These are phyloP conservation scores for Neosilurus hyrtlii DNA, from an alignment of 2,797 vertebrate genomes.

Conservation along the genomic window DNA sequence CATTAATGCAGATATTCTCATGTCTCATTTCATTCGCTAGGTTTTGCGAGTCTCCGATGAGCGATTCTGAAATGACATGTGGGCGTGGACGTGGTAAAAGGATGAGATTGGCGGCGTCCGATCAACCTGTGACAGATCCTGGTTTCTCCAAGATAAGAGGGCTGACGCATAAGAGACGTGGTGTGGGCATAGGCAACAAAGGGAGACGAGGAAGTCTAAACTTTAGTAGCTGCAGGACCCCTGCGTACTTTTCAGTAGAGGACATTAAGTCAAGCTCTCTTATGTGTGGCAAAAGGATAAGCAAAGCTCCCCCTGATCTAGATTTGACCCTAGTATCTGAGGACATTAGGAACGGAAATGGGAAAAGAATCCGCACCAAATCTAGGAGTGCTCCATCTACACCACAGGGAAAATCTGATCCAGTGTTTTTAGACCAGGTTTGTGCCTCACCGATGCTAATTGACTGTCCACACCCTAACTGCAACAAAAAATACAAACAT, in stretches of 20 bases:
- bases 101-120: conserved; percentile 80
- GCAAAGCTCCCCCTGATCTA: conserved; percentile 87
- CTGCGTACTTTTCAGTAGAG: conserved; percentile 88
- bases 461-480: conserved; percentile 98
- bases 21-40: conserved; percentile 63
- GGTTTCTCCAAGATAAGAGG: conserved; percentile 85
- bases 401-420: conserved; percentile 90
- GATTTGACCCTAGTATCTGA: conserved; percentile 91
- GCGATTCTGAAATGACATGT: conserved; percentile 90
- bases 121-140: conserved; percentile 78
- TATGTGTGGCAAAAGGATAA: conserved; percentile 86
- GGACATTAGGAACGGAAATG: conserved; percentile 82
- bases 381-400: conserved; percentile 94
- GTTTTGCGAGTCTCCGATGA: conserved; percentile 96
- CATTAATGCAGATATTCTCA: not conserved
- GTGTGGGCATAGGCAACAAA: conserved; percentile 84
- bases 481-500: conserved; percentile 99
- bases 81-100: conserved; percentile 91
- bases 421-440: conserved; percentile 89
- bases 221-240: conserved; percentile 84
- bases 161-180: conserved; percentile 88
- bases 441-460: conserved; percentile 93
- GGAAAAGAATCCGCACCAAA: conserved; percentile 91
- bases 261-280: conserved; percentile 84
- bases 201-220: conserved; percentile 91